Evolutionary conservation across 2,797 vertebrate genomes (phyloP), one percentile per base, ranked within the genome.

Genomic region (Myotis pilosus): DNA sequence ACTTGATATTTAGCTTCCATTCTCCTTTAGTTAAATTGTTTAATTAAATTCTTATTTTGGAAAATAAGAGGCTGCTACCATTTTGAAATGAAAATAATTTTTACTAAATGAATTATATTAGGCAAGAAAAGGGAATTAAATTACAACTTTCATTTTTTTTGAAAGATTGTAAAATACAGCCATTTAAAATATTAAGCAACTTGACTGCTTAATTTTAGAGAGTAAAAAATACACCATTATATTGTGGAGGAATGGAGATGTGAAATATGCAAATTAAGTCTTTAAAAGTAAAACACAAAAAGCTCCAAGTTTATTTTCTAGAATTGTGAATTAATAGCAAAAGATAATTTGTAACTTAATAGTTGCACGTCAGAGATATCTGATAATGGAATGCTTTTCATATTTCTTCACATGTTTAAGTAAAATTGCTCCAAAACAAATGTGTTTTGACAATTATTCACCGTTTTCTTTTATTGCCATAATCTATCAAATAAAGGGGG

Each of bases 81-180:
- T 74, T 95, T 83, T 79, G 41, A 94, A 91, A 89, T 83, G 38
- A 75, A 95, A 88, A 74, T 80, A 72, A 53, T 94, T 78, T 94
- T 94, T 96, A 90, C 16, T 69, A 36, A 90, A 22, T 92, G 55
- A 94, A 85, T 92, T 86, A 57, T 47, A n/a, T 49, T 71, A 86
- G 79, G 53, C 15, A 84, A 94, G 72, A 87, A 71, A 60, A 87
- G 30, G 49, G 88, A 91, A 38, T 80, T 91, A 76, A 92, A 91
- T 83, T 75, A 22, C 7, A 90, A 62, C n/a, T 90, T 71, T 51
- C 91, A 60, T 30, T 82, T 66, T 69, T 69, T 64, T 75, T 86
- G 47, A 76, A 76, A 60, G 15, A 49, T 83, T 86, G 33, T 80
- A 74, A 75, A 87, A 87, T 84, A 6, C 76, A 89, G 8, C 23